Percentiles rank a stretch among this genome's conserved stretches.
Conservation (phyloP, 37 sponge, comb jelly and placozoan species). For the Oopsacas minuta region DNA sequence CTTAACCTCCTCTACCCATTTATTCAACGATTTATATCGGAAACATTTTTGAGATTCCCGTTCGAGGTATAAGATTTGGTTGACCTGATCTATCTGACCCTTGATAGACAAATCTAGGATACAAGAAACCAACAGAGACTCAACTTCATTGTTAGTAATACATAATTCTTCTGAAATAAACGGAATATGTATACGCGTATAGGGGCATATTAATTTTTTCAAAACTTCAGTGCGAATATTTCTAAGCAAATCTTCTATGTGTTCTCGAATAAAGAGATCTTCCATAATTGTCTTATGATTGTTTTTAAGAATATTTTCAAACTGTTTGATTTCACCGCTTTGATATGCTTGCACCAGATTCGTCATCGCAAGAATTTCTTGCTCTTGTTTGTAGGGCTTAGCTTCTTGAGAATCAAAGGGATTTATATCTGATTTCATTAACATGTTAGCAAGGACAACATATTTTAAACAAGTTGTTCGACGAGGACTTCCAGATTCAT, state of each 20-base stretch:
- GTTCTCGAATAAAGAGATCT: slow-evolving; percentile 83
- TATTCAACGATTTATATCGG: neutral
- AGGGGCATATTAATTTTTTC: slow-evolving; percentile 76
- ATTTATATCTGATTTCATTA: slow-evolving; percentile 90
- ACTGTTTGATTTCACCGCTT: slow-evolving; percentile 77
- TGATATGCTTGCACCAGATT: slow-evolving; percentile 89
- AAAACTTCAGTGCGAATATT: slow-evolving; percentile 82
- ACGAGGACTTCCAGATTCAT: slow-evolving; percentile 88
- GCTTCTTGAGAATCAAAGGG: slow-evolving; percentile 96
- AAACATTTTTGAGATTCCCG: slow-evolving; percentile 15
- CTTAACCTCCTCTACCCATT: neutral
- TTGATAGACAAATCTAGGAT: slow-evolving; percentile 74
- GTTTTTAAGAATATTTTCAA: slow-evolving; percentile 71
- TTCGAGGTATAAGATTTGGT: slow-evolving; percentile 66
- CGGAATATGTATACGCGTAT: slow-evolving; percentile 71
- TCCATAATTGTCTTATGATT: slow-evolving; percentile 82
- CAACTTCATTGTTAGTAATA: slow-evolving; percentile 68
- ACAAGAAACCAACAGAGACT: slow-evolving; percentile 63
- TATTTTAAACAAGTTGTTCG: slow-evolving; percentile 88
- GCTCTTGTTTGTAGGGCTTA: slow-evolving; percentile 84
- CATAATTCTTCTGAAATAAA: slow-evolving; percentile 71
- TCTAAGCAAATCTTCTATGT: slow-evolving; percentile 73
- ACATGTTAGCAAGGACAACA: slow-evolving; percentile 92
- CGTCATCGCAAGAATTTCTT: slow-evolving; percentile 91
- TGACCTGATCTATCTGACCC: slow-evolving; percentile 74